Evolutionary conservation across 2,888 invertebrate genomes (phyloP).

Genomic region (Brachylomia viminalis): DNA sequence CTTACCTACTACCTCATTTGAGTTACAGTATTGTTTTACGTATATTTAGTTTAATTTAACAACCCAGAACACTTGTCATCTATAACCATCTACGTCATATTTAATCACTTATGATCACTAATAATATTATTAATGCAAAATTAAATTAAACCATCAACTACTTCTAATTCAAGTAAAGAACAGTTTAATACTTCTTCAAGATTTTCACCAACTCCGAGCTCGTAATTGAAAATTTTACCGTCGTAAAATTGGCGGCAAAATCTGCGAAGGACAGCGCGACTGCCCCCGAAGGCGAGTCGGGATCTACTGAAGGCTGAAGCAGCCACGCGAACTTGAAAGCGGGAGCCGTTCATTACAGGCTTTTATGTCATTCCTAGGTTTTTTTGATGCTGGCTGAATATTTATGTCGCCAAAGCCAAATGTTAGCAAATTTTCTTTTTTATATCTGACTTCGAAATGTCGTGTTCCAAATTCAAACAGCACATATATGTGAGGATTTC

Average conservation of each 20-base stretch:
- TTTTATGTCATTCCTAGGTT: conserved; percentile 56
- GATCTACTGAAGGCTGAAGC: conserved; percentile 74
- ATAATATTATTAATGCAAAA: neutral
- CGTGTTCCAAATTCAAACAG: conserved; percentile 18
- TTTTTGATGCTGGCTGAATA: conserved; percentile 37
- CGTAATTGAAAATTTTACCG: conserved; percentile 24
- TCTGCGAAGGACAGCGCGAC: conserved; percentile 61
- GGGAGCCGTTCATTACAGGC: conserved; percentile 40
- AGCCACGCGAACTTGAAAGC: conserved; percentile 23
- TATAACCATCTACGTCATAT: neutral
- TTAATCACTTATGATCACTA: neutral
- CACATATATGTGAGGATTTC: neutral
- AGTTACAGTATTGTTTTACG: conserved; percentile 10
- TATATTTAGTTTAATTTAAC: neutral
- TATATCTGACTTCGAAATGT: neutral
- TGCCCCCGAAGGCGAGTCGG: conserved; percentile 53
- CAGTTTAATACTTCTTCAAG: neutral
- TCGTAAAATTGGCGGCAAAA: conserved; percentile 79
- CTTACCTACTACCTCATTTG: neutral
- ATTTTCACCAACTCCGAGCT: conserved; percentile 6
- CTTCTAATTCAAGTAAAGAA: neutral
- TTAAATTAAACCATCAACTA: neutral
- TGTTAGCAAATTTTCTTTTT: conserved; percentile 12
- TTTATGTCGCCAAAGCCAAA: conserved; percentile 29
- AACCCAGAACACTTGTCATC: neutral